phyloP scores from a whole-genome alignment of 2,888 invertebrate species.

The Polyploca ridens region DNA sequence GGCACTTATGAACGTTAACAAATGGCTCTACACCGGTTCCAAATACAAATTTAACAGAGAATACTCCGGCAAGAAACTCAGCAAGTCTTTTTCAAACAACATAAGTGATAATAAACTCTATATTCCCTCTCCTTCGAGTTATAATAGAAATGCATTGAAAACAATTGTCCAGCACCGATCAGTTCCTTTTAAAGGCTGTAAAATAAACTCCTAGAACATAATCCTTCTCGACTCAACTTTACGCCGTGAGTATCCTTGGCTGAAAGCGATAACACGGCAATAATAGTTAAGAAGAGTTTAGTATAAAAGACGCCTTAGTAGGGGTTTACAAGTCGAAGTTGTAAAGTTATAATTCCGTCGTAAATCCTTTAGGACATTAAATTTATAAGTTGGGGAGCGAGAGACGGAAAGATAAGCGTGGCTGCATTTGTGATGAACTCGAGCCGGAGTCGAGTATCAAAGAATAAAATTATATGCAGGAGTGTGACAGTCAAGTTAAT shows the following conservation, averaged over 20 bases:
- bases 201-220: constrained; percentile 1
- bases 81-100: too few relatives aligned
- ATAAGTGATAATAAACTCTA: too few relatives aligned
- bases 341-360: constrained; percentile 66
- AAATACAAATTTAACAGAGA: too few relatives aligned
- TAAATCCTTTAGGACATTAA: constrained; percentile 74
- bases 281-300: constrained; percentile 12
- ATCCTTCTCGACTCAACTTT: background rate
- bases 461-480: background rate
- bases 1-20: too few relatives aligned
- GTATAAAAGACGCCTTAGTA: constrained; percentile 30
- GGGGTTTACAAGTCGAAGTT: constrained; percentile 50
- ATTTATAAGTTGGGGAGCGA: constrained; percentile 67
- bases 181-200: background rate
- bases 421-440: constrained; percentile 70
- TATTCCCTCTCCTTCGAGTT: too few relatives aligned
- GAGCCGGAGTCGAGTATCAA: constrained; percentile 27
- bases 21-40: too few relatives aligned
- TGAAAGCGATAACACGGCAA: constrained; percentile 4
- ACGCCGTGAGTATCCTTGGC: background rate
- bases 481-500: background rate
- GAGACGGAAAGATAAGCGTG: constrained; percentile 65
- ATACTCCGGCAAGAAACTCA: too few relatives aligned
- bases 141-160: too few relatives aligned
- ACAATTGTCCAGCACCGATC: background rate